phyloP scores from a whole-genome alignment of 2,888 invertebrate species.

The Neocrepidodera transversa region DNA sequence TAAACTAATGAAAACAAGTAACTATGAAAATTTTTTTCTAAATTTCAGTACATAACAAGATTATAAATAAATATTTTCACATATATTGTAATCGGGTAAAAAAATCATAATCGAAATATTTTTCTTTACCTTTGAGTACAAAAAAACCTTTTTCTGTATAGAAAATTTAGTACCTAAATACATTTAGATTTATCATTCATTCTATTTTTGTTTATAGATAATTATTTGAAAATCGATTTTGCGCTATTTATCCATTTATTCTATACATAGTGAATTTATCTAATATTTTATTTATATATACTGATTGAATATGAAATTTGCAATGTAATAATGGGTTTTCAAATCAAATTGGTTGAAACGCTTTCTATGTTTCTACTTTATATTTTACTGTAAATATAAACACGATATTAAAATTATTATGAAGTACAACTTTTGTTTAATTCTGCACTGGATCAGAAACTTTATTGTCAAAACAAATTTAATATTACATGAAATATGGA shows the following conservation, averaged over 20 bases:
- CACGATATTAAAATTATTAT: neutral
- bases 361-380: neutral
- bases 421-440: neutral
- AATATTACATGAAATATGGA: neutral
- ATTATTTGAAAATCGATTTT: neutral
- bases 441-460: neutral
- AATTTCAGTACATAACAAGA: too few relatives aligned
- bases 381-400: neutral
- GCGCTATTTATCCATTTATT: neutral
- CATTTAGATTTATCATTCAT: too few relatives aligned
- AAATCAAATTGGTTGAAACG: neutral
- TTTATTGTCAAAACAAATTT: conserved; percentile 1
- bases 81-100: too few relatives aligned
- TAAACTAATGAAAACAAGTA: too few relatives aligned
- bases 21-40: too few relatives aligned
- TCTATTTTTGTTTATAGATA: too few relatives aligned
- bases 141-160: too few relatives aligned
- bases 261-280: neutral
- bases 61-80: too few relatives aligned
- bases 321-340: conserved; percentile 2
- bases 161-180: too few relatives aligned
- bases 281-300: conserved; percentile 5
- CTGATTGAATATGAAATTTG: conserved; percentile 9
- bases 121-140: too few relatives aligned
- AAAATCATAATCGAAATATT: too few relatives aligned